Conservation (phyloP, 2,113 vertebrate genomes). For the Dromaius novaehollandiae region DNA sequence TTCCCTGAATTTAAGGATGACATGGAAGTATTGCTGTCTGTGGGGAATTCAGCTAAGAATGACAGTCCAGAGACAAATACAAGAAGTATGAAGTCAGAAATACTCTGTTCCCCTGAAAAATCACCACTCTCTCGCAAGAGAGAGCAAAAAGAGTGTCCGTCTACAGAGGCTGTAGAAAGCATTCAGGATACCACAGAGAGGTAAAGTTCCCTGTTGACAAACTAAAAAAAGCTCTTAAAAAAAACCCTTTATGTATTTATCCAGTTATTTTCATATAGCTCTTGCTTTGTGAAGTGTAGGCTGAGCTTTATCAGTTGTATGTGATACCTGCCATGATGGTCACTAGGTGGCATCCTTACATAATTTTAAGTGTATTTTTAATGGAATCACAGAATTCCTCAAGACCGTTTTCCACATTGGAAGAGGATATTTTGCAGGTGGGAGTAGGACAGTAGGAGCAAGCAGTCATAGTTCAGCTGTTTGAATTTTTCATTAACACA, state of each 20-base stretch:
- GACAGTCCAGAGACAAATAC: neutral
- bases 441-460: neutral
- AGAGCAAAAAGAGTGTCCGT: neutral
- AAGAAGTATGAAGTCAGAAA: neutral
- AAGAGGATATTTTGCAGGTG: neutral
- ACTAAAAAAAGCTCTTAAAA: neutral
- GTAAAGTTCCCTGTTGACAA: constrained; percentile 32
- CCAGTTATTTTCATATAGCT: neutral
- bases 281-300: neutral
- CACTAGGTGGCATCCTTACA: constrained; percentile 41
- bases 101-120: neutral
- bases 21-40: neutral
- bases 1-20: constrained; percentile 56
- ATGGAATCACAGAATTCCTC: neutral
- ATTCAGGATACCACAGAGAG: constrained; percentile 30
- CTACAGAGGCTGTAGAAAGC: neutral
- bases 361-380: neutral
- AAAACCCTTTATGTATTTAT: neutral
- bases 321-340: neutral
- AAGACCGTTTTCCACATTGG: neutral
- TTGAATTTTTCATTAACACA: neutral
- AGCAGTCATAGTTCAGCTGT: neutral
- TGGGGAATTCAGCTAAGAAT: constrained; percentile 2
- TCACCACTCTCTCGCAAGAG: neutral
- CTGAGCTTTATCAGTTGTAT: neutral